These are phyloP conservation scores for Chouioia cunea DNA, from an alignment of 2,888 invertebrate species.

Conservation along the genomic window DNA sequence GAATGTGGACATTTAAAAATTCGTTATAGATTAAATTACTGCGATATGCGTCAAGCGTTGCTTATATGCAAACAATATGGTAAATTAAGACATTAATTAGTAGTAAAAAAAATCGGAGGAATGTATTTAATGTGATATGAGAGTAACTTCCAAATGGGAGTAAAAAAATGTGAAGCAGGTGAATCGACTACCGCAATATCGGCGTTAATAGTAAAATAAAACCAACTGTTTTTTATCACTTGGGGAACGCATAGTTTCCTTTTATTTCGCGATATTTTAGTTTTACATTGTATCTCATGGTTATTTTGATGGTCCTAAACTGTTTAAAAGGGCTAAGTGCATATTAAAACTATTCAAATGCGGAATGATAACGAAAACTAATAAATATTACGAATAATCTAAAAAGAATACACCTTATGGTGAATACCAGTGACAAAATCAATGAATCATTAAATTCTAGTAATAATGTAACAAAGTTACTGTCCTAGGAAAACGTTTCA, in stretches of 20 bases:
- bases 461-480: constrained; percentile 48
- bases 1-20: too few relatives aligned
- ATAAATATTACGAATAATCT: constrained; percentile 57
- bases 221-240: constrained; percentile 20
- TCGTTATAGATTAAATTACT: too few relatives aligned
- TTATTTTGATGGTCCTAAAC: constrained; percentile 62
- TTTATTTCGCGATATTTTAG: constrained; percentile 28
- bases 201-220: constrained; percentile 44
- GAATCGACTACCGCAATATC: constrained; percentile 27
- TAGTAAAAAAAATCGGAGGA: constrained; percentile 21
- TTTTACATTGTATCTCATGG: constrained; percentile 43
- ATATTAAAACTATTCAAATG: constrained; percentile 55
- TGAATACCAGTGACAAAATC: constrained; percentile 60
- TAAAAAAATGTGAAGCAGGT: constrained; percentile 28
- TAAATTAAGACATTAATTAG: too few relatives aligned
- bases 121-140: constrained; percentile 46
- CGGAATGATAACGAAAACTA: constrained; percentile 45
- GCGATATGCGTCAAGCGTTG: too few relatives aligned
- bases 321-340: constrained; percentile 62
- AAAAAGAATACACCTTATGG: constrained; percentile 49
- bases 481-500: constrained; percentile 58
- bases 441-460: constrained; percentile 35
- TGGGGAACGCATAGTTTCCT: constrained; percentile 32
- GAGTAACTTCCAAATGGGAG: constrained; percentile 38
- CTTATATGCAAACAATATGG: background rate